Evolutionary conservation across 2,888 invertebrate genomes (phyloP), one percentile per base, ranked within the genome.

Genomic region (Saturnia pavonia): DNA sequence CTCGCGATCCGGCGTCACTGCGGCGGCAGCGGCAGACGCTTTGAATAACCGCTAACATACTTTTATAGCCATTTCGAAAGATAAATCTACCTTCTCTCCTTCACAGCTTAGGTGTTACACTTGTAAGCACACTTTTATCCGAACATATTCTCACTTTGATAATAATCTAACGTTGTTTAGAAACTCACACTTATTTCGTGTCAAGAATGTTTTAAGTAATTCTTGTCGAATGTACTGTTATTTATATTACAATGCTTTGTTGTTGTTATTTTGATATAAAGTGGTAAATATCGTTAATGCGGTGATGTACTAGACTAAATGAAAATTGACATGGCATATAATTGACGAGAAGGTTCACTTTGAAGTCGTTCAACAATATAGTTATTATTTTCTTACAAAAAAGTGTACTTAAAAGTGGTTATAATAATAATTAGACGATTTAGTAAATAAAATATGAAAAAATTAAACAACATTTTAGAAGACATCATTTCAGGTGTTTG

Each of bases 11-110:
- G 82, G 85, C 87, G 87, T 79, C 85, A 74, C 75, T 71, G 67
- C 71, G 86, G 79, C 86, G 85, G 80, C 78, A 72, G 72, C n/a
- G n/a, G n/a, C n/a, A n/a, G n/a, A 72, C 74, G 72, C 71, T 74
- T 73, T 71, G 71, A 71, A 69, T 67, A 72, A 69, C 72, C 69
- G 72, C 74, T 76, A 72, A 76, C 74, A 74, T 74, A 74, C 71
- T 71, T 77, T 78, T 79, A 79, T 75, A 67, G 72, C 72, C 75
- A 63, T 75, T 75, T 60, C 67, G 43, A 43, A 74, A 76, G 73
- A 79, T 79, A 79, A 78, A 79, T 76, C 72, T 72, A 69, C 63
- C 72, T 57, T 60, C 40, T 45, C 69, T 51, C 40, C 63, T 65
- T 66, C 43, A n/a, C 67, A 63, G 68, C 70, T 68, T 63, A 68